These are phyloP conservation scores for Coleophora deauratella DNA, from an alignment of 2,888 invertebrate genomes.

Conservation along the genomic window DNA sequence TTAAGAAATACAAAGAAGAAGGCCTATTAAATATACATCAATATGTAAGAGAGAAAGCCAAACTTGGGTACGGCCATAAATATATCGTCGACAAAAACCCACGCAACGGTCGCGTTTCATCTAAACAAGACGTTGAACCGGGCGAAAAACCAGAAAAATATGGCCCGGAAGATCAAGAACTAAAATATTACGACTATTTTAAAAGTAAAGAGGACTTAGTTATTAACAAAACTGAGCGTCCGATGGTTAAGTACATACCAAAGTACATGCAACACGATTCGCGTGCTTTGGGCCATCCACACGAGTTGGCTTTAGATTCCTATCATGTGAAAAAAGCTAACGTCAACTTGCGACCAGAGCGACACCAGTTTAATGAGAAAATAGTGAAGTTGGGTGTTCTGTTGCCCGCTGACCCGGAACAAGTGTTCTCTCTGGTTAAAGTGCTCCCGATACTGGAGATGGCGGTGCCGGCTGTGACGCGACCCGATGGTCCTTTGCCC, in stretches of 20 bases:
- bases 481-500: constrained; percentile 74
- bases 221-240: constrained; percentile 35
- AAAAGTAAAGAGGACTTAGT: constrained; percentile 36
- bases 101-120: constrained; percentile 31
- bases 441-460: constrained; percentile 82
- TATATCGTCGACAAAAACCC: constrained; percentile 28
- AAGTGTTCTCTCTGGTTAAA: constrained; percentile 77
- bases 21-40: constrained; percentile 23
- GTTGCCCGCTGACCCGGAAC: constrained; percentile 74
- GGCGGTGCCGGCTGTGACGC: constrained; percentile 77
- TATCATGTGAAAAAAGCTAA: constrained; percentile 58
- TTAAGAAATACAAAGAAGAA: constrained; percentile 29
- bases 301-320: constrained; percentile 46
- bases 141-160: constrained; percentile 41
- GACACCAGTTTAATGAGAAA: constrained; percentile 51
- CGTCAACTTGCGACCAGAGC: constrained; percentile 50
- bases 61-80: constrained; percentile 33
- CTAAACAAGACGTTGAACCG: constrained; percentile 33
- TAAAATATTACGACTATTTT: constrained; percentile 45
- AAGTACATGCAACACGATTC: constrained; percentile 35
- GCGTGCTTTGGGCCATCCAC: constrained; percentile 50
- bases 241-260: constrained; percentile 23
- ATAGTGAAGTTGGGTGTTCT: constrained; percentile 77
- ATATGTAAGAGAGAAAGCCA: constrained; percentile 28
- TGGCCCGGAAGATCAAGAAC: constrained; percentile 33